A percentile compares a stretch with the other conserved stretches of the same genome.
These are phyloP conservation scores for Megaustenia siamemsis DNA, from an alignment of 2,888 invertebrate genomes.

Conservation along the genomic window DNA sequence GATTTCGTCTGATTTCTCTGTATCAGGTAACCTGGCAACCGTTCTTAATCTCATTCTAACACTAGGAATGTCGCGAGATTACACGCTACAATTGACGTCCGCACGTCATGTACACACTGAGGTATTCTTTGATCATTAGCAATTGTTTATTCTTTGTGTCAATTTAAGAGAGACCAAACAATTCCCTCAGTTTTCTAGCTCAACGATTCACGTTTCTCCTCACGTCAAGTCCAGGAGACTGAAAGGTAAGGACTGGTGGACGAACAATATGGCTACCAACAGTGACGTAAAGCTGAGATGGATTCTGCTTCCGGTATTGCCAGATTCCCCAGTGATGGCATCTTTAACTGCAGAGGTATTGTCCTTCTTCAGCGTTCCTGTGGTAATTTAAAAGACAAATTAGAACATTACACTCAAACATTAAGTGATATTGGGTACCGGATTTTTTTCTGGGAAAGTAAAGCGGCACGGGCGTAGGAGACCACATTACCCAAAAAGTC, in stretches of 20 bases:
- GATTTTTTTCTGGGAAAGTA: too few species aligned
- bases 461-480: too few species aligned
- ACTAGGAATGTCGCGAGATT: neutral
- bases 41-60: neutral
- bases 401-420: too few species aligned
- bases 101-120: neutral
- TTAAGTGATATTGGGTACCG: too few species aligned
- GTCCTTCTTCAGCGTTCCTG: conserved; percentile 19
- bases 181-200: neutral
- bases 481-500: too few species aligned
- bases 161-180: neutral
- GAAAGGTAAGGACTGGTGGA: neutral
- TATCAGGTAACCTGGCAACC: neutral
- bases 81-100: neutral
- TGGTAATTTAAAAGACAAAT: neutral
- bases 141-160: too few species aligned
- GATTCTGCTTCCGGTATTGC: neutral
- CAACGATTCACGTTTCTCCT: neutral
- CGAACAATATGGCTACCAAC: neutral
- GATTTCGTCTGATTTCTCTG: neutral
- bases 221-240: conserved; percentile 5
- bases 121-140: conserved; percentile 6
- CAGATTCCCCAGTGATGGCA: neutral
- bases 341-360: neutral
- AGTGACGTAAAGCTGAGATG: neutral